Percentiles rank a stretch among this genome's conserved stretches.
Evolutionary conservation across 2,113 vertebrate genomes (phyloP).

Genomic region (Elgaria multicarinata): DNA sequence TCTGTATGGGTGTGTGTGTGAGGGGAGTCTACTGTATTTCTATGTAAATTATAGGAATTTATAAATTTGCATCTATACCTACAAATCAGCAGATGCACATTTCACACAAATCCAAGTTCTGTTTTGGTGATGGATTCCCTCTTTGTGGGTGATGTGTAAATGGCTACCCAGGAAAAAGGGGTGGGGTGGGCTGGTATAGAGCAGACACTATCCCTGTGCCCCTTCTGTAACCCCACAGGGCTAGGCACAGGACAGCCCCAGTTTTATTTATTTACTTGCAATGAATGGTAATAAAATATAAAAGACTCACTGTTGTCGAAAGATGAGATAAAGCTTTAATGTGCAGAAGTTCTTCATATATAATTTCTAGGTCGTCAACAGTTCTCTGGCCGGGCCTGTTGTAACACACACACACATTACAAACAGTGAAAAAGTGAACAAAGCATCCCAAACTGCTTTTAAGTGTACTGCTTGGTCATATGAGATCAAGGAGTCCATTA

Average conservation of each 20-base stretch:
- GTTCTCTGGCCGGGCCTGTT: constrained; percentile 92
- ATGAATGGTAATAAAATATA: neutral
- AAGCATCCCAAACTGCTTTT: constrained; percentile 16
- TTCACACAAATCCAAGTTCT: no score
- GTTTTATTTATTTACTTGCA: neutral
- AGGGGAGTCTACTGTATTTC: no score
- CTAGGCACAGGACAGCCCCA: neutral
- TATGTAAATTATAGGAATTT: no score
- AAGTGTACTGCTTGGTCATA: constrained; percentile 4
- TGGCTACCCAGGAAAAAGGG: neutral
- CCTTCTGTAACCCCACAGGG: neutral
- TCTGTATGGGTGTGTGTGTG: neutral
- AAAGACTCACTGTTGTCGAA: constrained; percentile 91
- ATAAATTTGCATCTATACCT: no score
- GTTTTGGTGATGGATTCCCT: neutral
- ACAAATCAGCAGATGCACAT: no score
- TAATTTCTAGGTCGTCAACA: constrained; percentile 94
- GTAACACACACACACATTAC: constrained; percentile 19
- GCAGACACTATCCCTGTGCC: neutral
- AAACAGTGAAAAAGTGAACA: neutral
- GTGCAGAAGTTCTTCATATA: constrained; percentile 96
- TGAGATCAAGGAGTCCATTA: neutral
- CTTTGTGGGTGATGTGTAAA: neutral
- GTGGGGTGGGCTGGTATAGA: neutral
- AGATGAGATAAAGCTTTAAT: constrained; percentile 98